These are phyloP conservation scores for Tupaia tana DNA, from an alignment of 2,113 vertebrate species.

Conservation along the genomic window DNA sequence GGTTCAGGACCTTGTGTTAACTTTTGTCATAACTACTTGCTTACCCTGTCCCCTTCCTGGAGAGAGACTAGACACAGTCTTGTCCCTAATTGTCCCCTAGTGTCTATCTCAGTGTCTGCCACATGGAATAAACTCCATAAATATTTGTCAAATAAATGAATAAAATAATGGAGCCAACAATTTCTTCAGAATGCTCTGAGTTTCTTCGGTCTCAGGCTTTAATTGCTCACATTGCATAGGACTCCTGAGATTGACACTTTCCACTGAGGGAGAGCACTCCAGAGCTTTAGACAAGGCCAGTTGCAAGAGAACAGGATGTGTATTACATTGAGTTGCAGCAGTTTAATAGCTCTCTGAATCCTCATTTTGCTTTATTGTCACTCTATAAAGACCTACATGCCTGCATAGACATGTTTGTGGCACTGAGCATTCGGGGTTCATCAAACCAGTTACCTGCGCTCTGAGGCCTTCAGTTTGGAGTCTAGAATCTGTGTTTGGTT, in stretches of 20 bases:
- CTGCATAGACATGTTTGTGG: neutral
- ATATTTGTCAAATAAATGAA: neutral
- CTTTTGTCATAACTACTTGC: neutral
- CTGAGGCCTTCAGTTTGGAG: neutral
- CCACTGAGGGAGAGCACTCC: neutral
- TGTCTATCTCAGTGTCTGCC: neutral
- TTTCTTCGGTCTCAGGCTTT: neutral
- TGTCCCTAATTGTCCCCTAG: neutral
- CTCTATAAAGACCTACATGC: neutral
- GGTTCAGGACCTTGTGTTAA: neutral
- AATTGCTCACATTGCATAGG: neutral
- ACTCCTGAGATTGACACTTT: neutral
- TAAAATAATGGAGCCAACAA: neutral
- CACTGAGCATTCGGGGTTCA: neutral
- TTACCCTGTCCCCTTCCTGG: neutral
- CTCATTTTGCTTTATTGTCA: neutral
- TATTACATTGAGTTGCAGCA: neutral
- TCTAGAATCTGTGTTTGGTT: neutral
- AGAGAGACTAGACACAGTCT: neutral
- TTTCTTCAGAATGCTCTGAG: slow-evolving; percentile 6
- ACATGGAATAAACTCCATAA: neutral
- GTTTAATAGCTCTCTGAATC: neutral
- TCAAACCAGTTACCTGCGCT: neutral
- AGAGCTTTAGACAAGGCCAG: neutral
- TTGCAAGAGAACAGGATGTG: neutral